Evolutionary conservation across 37 sponge, comb jelly and placozoan genomes (phyloP).

Genomic region (Hexactinellida sp.): DNA sequence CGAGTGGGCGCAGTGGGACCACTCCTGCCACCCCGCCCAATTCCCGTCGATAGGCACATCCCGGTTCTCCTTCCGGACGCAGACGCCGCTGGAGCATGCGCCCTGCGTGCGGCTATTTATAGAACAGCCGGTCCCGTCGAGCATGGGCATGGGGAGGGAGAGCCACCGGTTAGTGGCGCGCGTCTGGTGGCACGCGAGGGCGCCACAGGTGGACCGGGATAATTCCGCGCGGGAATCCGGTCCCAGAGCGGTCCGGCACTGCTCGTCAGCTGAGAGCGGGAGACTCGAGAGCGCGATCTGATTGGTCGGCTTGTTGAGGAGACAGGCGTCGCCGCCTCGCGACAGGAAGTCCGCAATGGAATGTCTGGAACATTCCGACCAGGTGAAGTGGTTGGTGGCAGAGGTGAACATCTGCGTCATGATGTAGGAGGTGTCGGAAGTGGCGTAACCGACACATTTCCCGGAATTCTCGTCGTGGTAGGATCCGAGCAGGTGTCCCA

Average conservation of each 20-base stretch:
- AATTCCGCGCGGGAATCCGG: neutral
- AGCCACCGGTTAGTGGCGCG: neutral
- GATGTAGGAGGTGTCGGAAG: neutral
- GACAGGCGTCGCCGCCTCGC: neutral
- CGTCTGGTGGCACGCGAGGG: neutral
- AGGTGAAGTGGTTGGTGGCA: neutral
- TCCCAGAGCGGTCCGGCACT: neutral
- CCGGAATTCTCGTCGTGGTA: neutral
- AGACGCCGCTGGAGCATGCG: neutral
- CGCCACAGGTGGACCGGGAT: neutral
- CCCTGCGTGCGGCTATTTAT: neutral
- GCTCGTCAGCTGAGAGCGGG: neutral
- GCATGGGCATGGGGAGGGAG: neutral
- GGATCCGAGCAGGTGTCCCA: neutral
- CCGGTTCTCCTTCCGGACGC: neutral
- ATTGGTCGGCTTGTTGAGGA: neutral
- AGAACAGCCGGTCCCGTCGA: neutral
- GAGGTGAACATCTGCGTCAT: neutral
- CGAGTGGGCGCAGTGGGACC: neutral
- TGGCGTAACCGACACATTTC: neutral
- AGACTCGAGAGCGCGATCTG: neutral
- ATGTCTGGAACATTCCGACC: constrained; percentile 18
- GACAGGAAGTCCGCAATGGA: constrained; percentile 10
- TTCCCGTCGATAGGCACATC: neutral
- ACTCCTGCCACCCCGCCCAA: neutral